Evolutionary conservation across 2,888 invertebrate genomes (phyloP).

Genomic region (Pollenia griseotomentosa): DNA sequence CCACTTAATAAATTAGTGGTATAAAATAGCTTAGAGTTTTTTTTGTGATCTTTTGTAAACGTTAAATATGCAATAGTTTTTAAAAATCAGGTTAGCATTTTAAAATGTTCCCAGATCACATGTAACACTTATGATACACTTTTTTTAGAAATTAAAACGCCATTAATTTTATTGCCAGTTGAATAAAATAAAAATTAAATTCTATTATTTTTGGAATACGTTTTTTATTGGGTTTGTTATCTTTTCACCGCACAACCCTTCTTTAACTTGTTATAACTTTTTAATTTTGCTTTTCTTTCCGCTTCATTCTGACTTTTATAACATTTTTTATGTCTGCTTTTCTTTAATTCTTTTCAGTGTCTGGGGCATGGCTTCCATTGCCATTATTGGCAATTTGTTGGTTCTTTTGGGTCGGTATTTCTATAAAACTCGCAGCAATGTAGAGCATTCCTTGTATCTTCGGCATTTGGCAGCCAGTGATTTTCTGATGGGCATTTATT

Average conservation of each 20-base stretch:
- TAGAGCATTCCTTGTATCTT: constrained; percentile 87
- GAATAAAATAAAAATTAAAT: too few species aligned
- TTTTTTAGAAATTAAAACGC: too few species aligned
- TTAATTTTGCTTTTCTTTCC: not conserved
- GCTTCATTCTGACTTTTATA: not conserved
- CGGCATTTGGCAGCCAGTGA: constrained; percentile 87
- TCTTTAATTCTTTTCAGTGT: constrained; percentile 84
- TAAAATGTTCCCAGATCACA: too few species aligned
- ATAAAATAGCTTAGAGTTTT: too few species aligned
- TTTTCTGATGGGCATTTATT: constrained; percentile 87
- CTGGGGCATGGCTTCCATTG: constrained; percentile 87
- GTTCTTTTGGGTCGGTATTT: constrained; percentile 86
- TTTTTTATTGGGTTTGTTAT: too few species aligned
- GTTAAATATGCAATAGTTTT: too few species aligned
- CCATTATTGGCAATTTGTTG: constrained; percentile 86
- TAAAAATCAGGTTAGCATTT: too few species aligned
- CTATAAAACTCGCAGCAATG: constrained; percentile 85
- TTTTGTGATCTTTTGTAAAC: too few species aligned
- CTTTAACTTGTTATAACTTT: not conserved
- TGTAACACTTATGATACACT: too few species aligned
- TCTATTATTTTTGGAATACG: too few species aligned
- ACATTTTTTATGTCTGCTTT: not conserved
- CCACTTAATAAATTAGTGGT: too few species aligned
- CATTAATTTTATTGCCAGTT: too few species aligned
- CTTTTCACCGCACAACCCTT: not conserved